Percentiles rank a stretch among this genome's conserved stretches.
Conservation (phyloP, 2,113 vertebrate genomes). For the Romanogobio albipinnatus region DNA sequence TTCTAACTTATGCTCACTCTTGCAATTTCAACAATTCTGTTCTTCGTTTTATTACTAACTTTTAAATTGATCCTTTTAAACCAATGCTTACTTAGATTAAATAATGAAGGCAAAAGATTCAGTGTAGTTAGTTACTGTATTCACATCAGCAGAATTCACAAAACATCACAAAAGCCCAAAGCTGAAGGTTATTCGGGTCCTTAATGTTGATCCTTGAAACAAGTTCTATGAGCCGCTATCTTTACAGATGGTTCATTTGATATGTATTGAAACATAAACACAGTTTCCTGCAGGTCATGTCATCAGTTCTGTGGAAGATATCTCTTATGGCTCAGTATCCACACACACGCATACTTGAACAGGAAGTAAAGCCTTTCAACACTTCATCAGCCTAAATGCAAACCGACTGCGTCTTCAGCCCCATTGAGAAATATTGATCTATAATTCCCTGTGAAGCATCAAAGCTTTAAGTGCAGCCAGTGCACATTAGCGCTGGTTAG, state of each 20-base stretch:
- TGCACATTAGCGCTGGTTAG: constrained; percentile 59
- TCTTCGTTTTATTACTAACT: too few relatives aligned
- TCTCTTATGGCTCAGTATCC: not conserved
- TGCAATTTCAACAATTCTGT: too few relatives aligned
- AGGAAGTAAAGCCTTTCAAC: not conserved
- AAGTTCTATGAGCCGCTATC: not conserved
- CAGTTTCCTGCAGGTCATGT: not conserved
- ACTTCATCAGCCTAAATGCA: constrained; percentile 43
- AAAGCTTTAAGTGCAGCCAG: constrained; percentile 58
- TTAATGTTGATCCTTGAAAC: not conserved
- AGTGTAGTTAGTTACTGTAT: too few relatives aligned
- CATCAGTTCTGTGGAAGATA: not conserved
- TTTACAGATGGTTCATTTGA: not conserved
- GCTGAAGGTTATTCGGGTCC: too few relatives aligned
- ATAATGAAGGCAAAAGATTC: too few relatives aligned
- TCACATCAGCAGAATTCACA: not conserved
- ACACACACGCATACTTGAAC: not conserved
- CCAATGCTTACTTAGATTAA: too few relatives aligned
- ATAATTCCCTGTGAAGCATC: constrained; percentile 55
- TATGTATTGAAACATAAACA: not conserved
- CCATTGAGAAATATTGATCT: constrained; percentile 66
- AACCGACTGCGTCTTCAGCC: constrained; percentile 45
- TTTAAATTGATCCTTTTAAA: too few relatives aligned
- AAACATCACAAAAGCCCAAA: not conserved
- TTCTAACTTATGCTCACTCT: too few relatives aligned